These are phyloP conservation scores for Ardeotis arabs DNA, from an alignment of 2,113 vertebrate genomes.

Conservation along the genomic window DNA sequence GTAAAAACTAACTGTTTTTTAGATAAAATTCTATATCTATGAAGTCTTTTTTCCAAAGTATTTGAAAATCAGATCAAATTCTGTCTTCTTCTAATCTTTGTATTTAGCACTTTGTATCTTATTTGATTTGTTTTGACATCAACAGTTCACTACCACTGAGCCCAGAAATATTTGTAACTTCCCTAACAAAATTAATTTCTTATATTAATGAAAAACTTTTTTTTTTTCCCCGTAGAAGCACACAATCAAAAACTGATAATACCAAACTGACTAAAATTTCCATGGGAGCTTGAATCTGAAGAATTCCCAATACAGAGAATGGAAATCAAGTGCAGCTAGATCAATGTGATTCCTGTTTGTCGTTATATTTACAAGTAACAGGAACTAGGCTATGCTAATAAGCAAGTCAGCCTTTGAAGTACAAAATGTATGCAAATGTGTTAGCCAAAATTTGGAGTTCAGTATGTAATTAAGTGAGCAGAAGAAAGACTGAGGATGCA, in stretches of 20 bases:
- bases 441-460: slow-evolving; percentile 50
- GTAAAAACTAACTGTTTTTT: background rate
- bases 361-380: slow-evolving; percentile 60
- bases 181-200: background rate
- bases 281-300: background rate
- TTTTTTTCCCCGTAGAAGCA: background rate
- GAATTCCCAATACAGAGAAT: slow-evolving; percentile 38
- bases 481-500: slow-evolving; percentile 42
- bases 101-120: background rate
- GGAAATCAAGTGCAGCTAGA: slow-evolving; percentile 25
- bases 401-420: slow-evolving; percentile 69
- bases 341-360: slow-evolving; percentile 37
- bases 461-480: slow-evolving; percentile 48
- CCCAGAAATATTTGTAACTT: background rate
- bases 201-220: background rate
- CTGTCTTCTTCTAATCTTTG: background rate
- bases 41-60: background rate
- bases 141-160: background rate
- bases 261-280: background rate
- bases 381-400: slow-evolving; percentile 67
- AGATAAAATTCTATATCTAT: background rate
- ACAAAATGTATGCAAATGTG: slow-evolving; percentile 52
- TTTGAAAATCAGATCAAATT: background rate
- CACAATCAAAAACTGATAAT: slow-evolving; percentile 20
- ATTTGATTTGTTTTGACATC: background rate